phyloP scores from a whole-genome alignment of 1,140 invertebrate species.

The Caenorhabditis latens region DNA sequence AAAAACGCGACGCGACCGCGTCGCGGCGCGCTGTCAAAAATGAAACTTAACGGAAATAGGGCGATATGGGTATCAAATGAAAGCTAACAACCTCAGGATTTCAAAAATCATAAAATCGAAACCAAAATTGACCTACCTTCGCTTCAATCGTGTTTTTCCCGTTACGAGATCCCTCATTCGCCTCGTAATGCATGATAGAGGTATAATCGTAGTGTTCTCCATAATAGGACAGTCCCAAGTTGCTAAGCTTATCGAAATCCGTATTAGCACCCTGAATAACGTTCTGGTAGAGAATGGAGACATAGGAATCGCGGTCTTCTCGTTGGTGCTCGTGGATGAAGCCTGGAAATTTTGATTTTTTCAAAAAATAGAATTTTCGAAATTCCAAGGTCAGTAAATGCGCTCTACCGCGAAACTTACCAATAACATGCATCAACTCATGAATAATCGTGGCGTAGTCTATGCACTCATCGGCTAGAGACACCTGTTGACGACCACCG shows the following conservation, averaged over 20 bases:
- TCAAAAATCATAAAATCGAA: too few species aligned
- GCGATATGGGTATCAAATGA: too few species aligned
- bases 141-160: constrained; percentile 77
- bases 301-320: constrained; percentile 75
- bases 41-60: too few species aligned
- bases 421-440: constrained; percentile 77
- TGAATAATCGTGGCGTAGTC: constrained; percentile 77
- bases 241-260: constrained; percentile 75
- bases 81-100: too few species aligned
- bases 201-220: constrained; percentile 77
- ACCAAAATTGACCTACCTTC: constrained; percentile 52
- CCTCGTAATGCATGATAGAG: constrained; percentile 71
- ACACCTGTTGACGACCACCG: constrained; percentile 76
- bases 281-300: constrained; percentile 73
- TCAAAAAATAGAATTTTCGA: neutral
- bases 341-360: constrained; percentile 50
- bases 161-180: constrained; percentile 73
- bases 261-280: constrained; percentile 76
- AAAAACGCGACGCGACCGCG: too few species aligned
- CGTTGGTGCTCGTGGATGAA: constrained; percentile 78
- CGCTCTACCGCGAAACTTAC: neutral
- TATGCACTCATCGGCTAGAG: constrained; percentile 77
- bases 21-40: too few species aligned
- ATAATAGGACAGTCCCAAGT: constrained; percentile 75
- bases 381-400: too few species aligned